These are phyloP conservation scores for Ictalurus punctatus DNA, from an alignment of 2,113 vertebrate genomes.

Conservation along the genomic window DNA sequence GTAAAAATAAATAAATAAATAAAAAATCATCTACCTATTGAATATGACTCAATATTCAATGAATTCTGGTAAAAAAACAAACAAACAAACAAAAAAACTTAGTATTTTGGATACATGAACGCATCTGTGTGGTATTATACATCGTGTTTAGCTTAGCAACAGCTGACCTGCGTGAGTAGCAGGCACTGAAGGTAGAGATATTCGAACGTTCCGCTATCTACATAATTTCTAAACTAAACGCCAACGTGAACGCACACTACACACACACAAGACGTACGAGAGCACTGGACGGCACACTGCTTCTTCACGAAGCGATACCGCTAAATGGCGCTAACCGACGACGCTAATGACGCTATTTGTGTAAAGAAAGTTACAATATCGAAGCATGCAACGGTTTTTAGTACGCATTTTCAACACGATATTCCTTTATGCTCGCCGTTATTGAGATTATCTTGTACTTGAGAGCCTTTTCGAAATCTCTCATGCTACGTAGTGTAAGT, in stretches of 20 bases:
- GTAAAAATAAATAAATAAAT: neutral
- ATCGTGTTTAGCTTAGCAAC: neutral
- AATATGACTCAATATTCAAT: neutral
- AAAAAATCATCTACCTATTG: neutral
- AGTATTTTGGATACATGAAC: neutral
- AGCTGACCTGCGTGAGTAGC: neutral
- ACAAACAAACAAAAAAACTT: neutral
- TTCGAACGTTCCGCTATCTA: slow-evolving; percentile 65
- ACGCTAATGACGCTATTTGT: slow-evolving; percentile 85
- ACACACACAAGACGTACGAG: slow-evolving; percentile 89
- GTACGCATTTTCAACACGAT: slow-evolving; percentile 63
- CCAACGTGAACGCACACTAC: slow-evolving; percentile 81
- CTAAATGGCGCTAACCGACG: slow-evolving; percentile 90
- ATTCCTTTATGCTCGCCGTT: slow-evolving; percentile 38
- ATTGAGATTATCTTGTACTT: slow-evolving; percentile 51
- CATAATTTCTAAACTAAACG: slow-evolving; percentile 79
- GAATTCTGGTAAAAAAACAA: neutral
- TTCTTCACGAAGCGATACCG: slow-evolving; percentile 83
- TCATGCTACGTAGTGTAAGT: slow-evolving; percentile 87
- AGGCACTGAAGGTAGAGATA: slow-evolving; percentile 12
- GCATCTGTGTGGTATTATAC: neutral
- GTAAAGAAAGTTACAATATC: slow-evolving; percentile 88
- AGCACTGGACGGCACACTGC: slow-evolving; percentile 92
- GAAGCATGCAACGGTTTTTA: slow-evolving; percentile 91
- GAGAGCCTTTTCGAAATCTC: slow-evolving; percentile 68